A percentile compares a stretch with the other conserved stretches of the same genome.
These are phyloP conservation scores for Diacarnus erythraeanus DNA, from an alignment of 37 sponge, comb jelly and placozoan genomes.

Conservation along the genomic window DNA sequence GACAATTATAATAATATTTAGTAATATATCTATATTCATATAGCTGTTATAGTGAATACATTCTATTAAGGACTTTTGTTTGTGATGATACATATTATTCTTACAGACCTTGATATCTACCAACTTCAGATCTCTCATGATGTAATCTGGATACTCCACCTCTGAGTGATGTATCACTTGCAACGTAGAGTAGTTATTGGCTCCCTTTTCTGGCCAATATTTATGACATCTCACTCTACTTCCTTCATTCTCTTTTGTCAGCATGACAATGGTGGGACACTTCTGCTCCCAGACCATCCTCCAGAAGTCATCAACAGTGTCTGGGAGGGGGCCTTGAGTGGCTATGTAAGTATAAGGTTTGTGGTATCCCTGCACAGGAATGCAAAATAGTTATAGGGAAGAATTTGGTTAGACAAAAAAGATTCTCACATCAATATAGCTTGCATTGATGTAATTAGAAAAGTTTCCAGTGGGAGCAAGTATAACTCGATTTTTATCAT, in stretches of 20 bases:
- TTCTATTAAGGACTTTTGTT: no score
- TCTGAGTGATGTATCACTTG: conserved; percentile 40
- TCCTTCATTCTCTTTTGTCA: conserved; percentile 74
- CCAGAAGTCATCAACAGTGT: conserved; percentile 90
- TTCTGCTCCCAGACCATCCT: conserved; percentile 89
- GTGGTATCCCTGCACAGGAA: conserved; percentile 66
- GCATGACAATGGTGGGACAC: conserved; percentile 84
- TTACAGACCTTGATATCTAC: conserved; percentile 63
- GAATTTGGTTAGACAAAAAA: neutral
- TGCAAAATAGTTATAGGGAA: no score
- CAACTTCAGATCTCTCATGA: conserved; percentile 74
- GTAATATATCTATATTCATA: no score
- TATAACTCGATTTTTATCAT: conserved; percentile 59
- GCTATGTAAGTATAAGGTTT: conserved; percentile 77
- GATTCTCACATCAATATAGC: conserved; percentile 77
- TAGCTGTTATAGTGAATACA: no score
- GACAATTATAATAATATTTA: no score
- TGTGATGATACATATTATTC: neutral
- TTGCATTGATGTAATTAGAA: conserved; percentile 98
- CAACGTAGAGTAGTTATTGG: conserved; percentile 33
- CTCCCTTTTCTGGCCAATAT: conserved; percentile 81
- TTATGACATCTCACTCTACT: conserved; percentile 67
- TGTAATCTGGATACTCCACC: conserved; percentile 55
- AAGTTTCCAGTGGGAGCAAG: conserved; percentile 70
- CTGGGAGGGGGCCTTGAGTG: conserved; percentile 92